phyloP scores from a whole-genome alignment of 2,113 vertebrate genomes.

The Brevimyrus niger region DNA sequence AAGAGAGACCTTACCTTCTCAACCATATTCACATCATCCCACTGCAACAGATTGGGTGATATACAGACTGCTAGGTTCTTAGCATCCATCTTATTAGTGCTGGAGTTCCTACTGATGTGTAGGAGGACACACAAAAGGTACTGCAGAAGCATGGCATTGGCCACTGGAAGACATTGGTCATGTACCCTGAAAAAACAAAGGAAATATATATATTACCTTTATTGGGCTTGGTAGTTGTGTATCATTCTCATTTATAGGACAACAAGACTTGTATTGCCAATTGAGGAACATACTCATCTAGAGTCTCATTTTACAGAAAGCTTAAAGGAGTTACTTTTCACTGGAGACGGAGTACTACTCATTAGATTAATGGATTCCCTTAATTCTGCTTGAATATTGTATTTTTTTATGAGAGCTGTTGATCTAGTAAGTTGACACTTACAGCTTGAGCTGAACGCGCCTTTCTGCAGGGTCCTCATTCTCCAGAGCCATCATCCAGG shows the following conservation, averaged over 20 bases:
- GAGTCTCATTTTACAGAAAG: neutral
- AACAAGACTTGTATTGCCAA: neutral
- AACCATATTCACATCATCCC: constrained; percentile 51
- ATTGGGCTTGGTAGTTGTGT: neutral
- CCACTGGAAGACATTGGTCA: constrained; percentile 54
- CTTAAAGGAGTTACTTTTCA: neutral
- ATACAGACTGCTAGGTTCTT: constrained; percentile 71
- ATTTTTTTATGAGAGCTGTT: neutral
- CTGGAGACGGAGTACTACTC: neutral
- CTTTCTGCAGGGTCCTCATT: constrained; percentile 48
- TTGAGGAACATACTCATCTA: neutral
- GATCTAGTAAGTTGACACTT: constrained; percentile 38
- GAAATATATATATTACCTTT: neutral
- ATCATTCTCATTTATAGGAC: neutral
- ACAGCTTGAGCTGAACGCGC: constrained; percentile 65
- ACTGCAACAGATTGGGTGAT: constrained; percentile 66
- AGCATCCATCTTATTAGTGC: constrained; percentile 68
- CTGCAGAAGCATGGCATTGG: constrained; percentile 58
- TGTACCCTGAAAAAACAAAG: constrained; percentile 51
- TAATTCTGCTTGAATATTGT: neutral
- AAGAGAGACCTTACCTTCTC: constrained; percentile 52
- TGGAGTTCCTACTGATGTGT: constrained; percentile 48
- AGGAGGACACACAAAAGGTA: constrained; percentile 51
- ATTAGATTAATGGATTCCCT: neutral
- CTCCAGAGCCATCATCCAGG: constrained; percentile 70